Conservation (phyloP, 2,888 invertebrate genomes). For the Aleiodes testaceus region DNA sequence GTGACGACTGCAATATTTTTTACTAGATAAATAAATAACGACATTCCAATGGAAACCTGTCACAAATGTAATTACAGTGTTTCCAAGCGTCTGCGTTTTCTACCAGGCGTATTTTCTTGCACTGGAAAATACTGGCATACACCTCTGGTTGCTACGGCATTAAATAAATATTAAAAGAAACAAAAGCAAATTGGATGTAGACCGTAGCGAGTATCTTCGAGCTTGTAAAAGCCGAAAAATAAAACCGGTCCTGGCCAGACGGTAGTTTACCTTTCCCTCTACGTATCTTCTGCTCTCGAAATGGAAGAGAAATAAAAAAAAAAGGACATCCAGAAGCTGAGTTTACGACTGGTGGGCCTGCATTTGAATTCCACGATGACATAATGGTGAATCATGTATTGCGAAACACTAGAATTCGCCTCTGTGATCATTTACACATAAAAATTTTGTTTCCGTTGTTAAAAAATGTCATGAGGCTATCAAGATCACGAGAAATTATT, state of each 20-base stretch:
- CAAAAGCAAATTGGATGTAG: constrained; percentile 8
- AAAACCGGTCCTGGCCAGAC: constrained; percentile 41
- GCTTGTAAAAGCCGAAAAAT: constrained; percentile 35
- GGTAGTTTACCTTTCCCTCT: constrained; percentile 21
- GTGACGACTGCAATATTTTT: neutral
- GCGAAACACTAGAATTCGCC: constrained; percentile 31
- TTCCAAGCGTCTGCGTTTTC: neutral
- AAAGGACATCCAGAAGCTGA: constrained; percentile 33
- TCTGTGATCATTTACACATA: constrained; percentile 19
- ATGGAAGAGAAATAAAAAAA: too few relatives aligned
- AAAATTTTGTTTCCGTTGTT: neutral
- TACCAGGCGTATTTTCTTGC: neutral
- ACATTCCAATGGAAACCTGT: constrained; percentile 26
- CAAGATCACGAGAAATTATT: too few relatives aligned
- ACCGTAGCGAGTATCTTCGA: neutral
- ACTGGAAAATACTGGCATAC: neutral
- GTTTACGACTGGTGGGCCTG: constrained; percentile 36
- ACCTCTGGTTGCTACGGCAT: neutral
- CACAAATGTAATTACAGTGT: neutral
- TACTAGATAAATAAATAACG: constrained; percentile 13
- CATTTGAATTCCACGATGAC: constrained; percentile 40
- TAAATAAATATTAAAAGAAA: neutral
- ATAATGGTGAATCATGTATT: constrained; percentile 40
- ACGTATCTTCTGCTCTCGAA: neutral
- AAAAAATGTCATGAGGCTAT: too few relatives aligned